Percentiles rank a stretch among this genome's conserved stretches.
Evolutionary conservation across 2,888 invertebrate genomes (phyloP).

Genomic region (Candidula unifasciata): DNA sequence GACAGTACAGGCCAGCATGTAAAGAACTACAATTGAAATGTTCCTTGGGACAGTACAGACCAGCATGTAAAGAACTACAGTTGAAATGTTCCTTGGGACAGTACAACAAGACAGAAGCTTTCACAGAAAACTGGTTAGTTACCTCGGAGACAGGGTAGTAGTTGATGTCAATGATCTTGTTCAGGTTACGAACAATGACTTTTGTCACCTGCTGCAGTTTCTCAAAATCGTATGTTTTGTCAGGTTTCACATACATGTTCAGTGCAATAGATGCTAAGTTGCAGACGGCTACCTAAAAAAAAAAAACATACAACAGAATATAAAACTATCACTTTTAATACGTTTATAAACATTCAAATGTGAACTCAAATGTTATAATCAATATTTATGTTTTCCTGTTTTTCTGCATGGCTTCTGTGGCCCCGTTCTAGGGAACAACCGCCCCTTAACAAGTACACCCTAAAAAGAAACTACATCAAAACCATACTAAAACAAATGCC

Average conservation of each 20-base stretch:
- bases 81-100: neutral
- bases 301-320: neutral
- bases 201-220: constrained; percentile 92
- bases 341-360: too few species aligned
- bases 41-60: neutral
- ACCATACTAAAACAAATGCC: too few species aligned
- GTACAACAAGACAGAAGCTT: neutral
- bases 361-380: too few species aligned
- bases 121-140: constrained; percentile 5
- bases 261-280: constrained; percentile 98
- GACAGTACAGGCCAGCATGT: too few species aligned
- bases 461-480: too few species aligned
- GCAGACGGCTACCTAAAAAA: constrained; percentile 89
- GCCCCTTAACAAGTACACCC: too few species aligned
- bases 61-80: neutral
- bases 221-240: constrained; percentile 90
- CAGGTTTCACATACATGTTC: constrained; percentile 91
- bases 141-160: constrained; percentile 96
- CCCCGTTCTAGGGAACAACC: too few species aligned
- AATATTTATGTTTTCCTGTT: too few species aligned
- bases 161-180: constrained; percentile 97
- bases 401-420: too few species aligned
- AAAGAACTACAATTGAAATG: too few species aligned
- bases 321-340: neutral
- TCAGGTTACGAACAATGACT: constrained; percentile 92